phyloP scores from a whole-genome alignment of 2,797 vertebrate genomes.

The Periophthalmus magnuspinnatus region DNA sequence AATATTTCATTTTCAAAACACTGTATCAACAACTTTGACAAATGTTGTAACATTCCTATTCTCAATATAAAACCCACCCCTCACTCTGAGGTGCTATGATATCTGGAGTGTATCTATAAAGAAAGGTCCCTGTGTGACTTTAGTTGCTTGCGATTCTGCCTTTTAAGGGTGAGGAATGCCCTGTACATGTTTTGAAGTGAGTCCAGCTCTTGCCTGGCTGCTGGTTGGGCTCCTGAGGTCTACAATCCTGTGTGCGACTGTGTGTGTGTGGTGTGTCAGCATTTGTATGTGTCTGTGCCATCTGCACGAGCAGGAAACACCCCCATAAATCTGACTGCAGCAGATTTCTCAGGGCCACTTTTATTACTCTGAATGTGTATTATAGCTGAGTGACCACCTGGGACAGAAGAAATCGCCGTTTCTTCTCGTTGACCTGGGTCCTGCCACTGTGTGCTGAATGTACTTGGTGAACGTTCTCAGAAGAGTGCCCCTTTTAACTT shows the following conservation, averaged over 20 bases:
- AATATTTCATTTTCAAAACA: background rate
- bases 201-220: slow-evolving; percentile 12
- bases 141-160: slow-evolving; percentile 27
- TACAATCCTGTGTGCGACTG: background rate
- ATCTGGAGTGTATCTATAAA: slow-evolving; percentile 3
- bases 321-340: slow-evolving; percentile 33
- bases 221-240: slow-evolving; percentile 7
- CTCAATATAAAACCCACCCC: background rate
- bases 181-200: slow-evolving; percentile 11
- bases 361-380: slow-evolving; percentile 35
- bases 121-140: background rate
- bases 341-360: slow-evolving; percentile 30
- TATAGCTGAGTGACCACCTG: slow-evolving; percentile 34
- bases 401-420: slow-evolving; percentile 32
- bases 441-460: slow-evolving; percentile 25
- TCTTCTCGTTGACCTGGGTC: slow-evolving; percentile 13
- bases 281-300: slow-evolving; percentile 11
- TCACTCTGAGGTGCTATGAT: background rate
- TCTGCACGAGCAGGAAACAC: slow-evolving; percentile 20
- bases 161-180: slow-evolving; percentile 55
- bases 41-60: background rate
- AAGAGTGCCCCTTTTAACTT: slow-evolving; percentile 36
- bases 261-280: background rate
- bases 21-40: background rate
- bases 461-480: slow-evolving; percentile 27